Evolutionary conservation across 1,140 invertebrate species (phyloP), one percentile per base, ranked within the genome.

Genomic region (Drosophila pruinosa): DNA sequence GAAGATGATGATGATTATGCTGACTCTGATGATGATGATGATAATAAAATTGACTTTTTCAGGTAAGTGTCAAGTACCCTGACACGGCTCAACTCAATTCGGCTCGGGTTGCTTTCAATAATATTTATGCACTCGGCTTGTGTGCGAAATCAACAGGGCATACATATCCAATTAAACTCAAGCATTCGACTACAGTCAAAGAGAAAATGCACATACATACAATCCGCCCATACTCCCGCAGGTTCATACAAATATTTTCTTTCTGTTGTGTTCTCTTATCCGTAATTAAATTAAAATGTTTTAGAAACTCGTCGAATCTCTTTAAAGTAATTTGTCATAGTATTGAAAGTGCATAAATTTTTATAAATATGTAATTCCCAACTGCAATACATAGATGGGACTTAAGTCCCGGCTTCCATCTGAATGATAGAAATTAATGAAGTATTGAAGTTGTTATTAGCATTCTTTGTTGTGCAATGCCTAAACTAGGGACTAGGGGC

Each of bases 161-260:
- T 88, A 85, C 68, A 82, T 76, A 88, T 88, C 82, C 82, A 88
- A 88, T 88, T 88, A 88, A 88, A 82, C 73, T 78, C 68, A 88
- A 88, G 82, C 83, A 82, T 88, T 82, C 78, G 78, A 72, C 76
- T 70, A 81, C 48, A 69, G 43, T 58, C 47, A 72, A 62, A 43
- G 38, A 39, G 68, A 76, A 74, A 77, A 68, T 58, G 47, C 56
- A 65, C 67, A 54, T 53, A 65, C 34, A 67, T 15, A 31, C 15
- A 2, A 45, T 22, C 22, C 21, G 19, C 31, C 36, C 24, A n/a
- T 53, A 26, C 26, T 8, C 6, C 6, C 34, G 2, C 3, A 38
- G n/a, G 48, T 10, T 22, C 43, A 36, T 1, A 38, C 28, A 61
- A 38, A 24, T 26, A 58, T 59, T 34, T 59, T 14, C 28, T 15